A percentile compares a stretch with the other conserved stretches of the same genome.
These are phyloP conservation scores for Periophthalmus magnuspinnatus DNA, from an alignment of 2,797 vertebrate genomes.

Conservation along the genomic window DNA sequence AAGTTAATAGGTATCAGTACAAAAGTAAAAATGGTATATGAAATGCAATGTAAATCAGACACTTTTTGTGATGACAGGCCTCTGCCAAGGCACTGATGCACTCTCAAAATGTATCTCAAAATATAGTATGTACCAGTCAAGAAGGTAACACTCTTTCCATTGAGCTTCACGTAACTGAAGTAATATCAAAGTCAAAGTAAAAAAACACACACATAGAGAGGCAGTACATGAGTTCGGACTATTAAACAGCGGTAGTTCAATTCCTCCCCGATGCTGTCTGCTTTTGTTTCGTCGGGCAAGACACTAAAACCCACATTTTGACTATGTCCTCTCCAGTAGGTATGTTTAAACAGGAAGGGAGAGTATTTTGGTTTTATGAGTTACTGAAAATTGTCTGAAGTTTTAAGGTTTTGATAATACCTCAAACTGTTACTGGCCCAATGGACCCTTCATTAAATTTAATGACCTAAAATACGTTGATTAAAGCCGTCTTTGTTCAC, in stretches of 20 bases:
- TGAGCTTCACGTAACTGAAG: too few relatives aligned
- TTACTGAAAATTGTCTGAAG: not conserved
- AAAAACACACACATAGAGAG: not conserved
- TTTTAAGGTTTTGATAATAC: not conserved
- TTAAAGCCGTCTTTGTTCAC: not conserved
- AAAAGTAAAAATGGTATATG: not conserved
- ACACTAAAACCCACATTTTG: not conserved
- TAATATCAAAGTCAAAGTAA: not conserved
- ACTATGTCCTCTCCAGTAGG: not conserved
- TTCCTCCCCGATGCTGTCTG: not conserved
- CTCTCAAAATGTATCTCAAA: not conserved
- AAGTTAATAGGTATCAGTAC: not conserved
- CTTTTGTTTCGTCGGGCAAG: not conserved
- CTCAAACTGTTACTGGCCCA: constrained; percentile 1
- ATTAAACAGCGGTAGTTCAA: not conserved
- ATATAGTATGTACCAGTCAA: not conserved
- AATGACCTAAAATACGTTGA: not conserved
- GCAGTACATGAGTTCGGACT: not conserved
- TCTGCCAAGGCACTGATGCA: not conserved
- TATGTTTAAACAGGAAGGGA: not conserved
- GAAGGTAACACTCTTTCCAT: not conserved
- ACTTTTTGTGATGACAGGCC: not conserved
- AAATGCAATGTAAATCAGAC: not conserved
- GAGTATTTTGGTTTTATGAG: not conserved
- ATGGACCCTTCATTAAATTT: not conserved